Conservation (phyloP, 2,888 invertebrate species). For the Ophion ellenae region DNA sequence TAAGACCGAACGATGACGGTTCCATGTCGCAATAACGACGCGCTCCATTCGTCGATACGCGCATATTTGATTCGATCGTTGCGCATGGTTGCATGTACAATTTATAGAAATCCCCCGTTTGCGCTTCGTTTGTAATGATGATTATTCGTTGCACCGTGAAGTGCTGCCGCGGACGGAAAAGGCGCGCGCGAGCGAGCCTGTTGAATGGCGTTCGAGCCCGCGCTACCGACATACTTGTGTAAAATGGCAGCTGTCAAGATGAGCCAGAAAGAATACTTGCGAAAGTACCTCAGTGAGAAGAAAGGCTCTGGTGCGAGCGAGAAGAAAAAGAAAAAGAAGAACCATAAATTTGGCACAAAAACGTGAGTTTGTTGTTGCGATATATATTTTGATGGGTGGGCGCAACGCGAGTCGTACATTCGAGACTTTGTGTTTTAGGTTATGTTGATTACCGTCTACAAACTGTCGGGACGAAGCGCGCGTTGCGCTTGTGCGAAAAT, state of each 20-base stretch:
- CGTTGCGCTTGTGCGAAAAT: constrained; percentile 34
- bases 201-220: too few species aligned
- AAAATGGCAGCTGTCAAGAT: constrained; percentile 83
- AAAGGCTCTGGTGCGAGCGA: constrained; percentile 86
- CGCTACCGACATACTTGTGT: background rate
- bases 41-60: background rate
- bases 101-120: too few species aligned
- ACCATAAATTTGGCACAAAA: constrained; percentile 78
- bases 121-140: too few species aligned
- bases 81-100: too few species aligned
- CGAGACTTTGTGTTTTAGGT: constrained; percentile 76
- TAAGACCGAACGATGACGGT: background rate
- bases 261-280: constrained; percentile 91
- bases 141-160: background rate
- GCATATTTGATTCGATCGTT: too few species aligned
- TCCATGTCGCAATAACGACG: background rate
- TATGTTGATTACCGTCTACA: constrained; percentile 69
- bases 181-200: background rate
- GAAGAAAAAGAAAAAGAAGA: constrained; percentile 89
- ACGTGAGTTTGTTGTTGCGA: constrained; percentile 75
- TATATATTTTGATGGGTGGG: constrained; percentile 35
- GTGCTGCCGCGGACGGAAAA: background rate
- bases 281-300: constrained; percentile 89
- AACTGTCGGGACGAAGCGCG: constrained; percentile 48
- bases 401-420: constrained; percentile 60